These are phyloP conservation scores for Willisornis vidua DNA, from an alignment of 2,113 vertebrate species.

Conservation along the genomic window DNA sequence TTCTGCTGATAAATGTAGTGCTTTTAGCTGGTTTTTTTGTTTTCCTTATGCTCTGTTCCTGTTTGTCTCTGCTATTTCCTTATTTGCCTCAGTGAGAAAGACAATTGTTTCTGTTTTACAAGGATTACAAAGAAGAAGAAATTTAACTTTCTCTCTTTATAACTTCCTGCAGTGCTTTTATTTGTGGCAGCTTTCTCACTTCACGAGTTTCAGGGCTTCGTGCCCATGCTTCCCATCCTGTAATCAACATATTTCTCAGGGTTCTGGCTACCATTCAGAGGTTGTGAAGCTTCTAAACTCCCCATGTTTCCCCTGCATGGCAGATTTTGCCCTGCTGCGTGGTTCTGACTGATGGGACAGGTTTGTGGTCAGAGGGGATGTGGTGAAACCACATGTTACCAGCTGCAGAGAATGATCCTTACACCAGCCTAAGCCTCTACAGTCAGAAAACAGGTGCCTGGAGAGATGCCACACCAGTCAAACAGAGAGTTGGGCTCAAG, in stretches of 20 bases:
- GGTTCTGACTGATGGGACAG: accelerated
- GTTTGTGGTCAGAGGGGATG: accelerated
- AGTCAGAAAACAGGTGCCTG: accelerated
- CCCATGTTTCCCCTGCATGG: accelerated
- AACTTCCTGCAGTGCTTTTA: not conserved
- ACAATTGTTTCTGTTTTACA: not conserved
- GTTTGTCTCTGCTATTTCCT: not conserved
- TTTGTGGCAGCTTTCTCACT: not conserved
- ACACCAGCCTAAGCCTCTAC: not conserved
- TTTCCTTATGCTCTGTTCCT: not conserved
- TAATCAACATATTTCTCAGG: not conserved
- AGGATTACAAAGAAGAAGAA: not conserved
- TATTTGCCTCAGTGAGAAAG: not conserved
- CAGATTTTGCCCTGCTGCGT: not conserved
- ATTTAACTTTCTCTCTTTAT: not conserved
- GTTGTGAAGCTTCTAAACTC: not conserved
- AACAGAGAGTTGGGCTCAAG: not conserved
- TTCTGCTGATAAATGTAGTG: not conserved
- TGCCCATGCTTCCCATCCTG: not conserved
- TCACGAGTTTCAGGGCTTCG: accelerated
- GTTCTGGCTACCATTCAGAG: not conserved
- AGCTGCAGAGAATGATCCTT: too few relatives aligned
- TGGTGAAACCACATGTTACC: not conserved
- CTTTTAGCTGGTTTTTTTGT: not conserved
- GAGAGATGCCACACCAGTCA: not conserved